Base-by-base conservation (phyloP, 1,140 invertebrate genomes). In the Drosophila cardini region DNA sequence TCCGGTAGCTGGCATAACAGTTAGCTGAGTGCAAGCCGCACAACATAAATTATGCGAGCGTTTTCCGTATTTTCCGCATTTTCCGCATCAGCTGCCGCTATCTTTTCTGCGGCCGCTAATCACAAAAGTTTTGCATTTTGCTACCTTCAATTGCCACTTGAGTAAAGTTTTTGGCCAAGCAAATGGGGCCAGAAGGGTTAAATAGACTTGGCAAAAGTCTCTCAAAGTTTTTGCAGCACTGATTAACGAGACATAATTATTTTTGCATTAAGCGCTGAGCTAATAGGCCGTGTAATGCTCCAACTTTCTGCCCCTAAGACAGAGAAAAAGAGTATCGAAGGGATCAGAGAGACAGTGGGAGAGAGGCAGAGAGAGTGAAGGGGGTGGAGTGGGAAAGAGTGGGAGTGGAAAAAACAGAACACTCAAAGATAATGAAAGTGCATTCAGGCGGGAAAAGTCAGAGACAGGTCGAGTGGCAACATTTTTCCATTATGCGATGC, bases 221-320 rank as follows among this genome's bases (percentile, higher is more conserved):
- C 34, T 32, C 15, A 53, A 77, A 77, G n/a, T 77, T 77, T 77
- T 62, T 58, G 48, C 76, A 67, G 73, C 77, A 67, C 76, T 87
- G 83, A 86, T 86, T 86, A 86, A 87, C 71, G 72, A 87, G 79
- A 83, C 79, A 87, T 86, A 86, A 86, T 86, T 86, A 86, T 86
- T 87, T 86, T 86, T 76, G 83, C 83, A 86, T 86, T 86, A 86
- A 87, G 83, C 83, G 65, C 42, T 52, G 55, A 80, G 76, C 80
- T 87, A 86, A 86, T 86, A 86, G 83, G 79, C 80, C 79, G 76
- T 86, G 83, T 83, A 86, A 83, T 86, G 62, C 79, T 43, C 42
- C 57, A 78, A 76, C 42, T 75, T 76, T 46, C 43, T 48, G 36
- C 50, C 42, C 57, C 46, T 64, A 73, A 87, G 87, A 87, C 83